Base-by-base conservation (phyloP, 1,140 invertebrate genomes). In the Trialeurodes vaporariorum region DNA sequence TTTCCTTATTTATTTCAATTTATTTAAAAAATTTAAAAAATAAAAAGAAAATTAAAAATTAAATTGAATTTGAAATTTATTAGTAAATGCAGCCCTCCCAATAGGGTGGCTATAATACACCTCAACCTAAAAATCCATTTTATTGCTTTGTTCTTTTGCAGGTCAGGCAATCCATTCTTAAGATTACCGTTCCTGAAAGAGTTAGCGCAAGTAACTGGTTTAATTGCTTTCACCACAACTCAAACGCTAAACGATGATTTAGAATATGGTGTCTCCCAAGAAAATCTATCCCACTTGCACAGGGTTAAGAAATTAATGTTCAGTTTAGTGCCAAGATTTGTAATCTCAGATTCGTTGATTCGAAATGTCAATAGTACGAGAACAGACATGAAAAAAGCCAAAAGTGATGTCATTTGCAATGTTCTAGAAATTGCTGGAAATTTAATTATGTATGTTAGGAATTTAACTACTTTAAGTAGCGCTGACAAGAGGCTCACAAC, bases 161-260 rank as follows among this genome's bases (percentile, higher is more conserved):
- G 34, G 17, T 49, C 34, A 49, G 34, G 34, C 5, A 49, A 49
- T 49, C 85, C 87, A 0, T 82, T 81, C 25, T 82, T 88, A 0
- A 82, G 83, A 76, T 69, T 75, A 34, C 78, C 67, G 73, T 86
- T 76, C 24, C 77, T 94, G 26, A 82, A 86, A 69, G 89, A 92
- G 74, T 77, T 92, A 34, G 85, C 88, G 11, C 82, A 85, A 17
- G 78, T 92, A 0, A 90, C 88, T n/a, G 87, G 86, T 25, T 84
- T 94, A 0, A 85, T 94, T 71, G 86, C 89, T 0, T 83, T 90
- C 71, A 87, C 88, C 2, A 86, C 89, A 13, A 85, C 85, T 73
- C 80, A 83, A 73, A 26, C 26, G n/a, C 26, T 72, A 59, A 68
- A 26, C 26, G 69, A 69, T 25, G 71, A 69, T 12, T 62, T 61